phyloP scores from a whole-genome alignment of 1,140 invertebrate genomes.

The Ooceraea biroi region DNA sequence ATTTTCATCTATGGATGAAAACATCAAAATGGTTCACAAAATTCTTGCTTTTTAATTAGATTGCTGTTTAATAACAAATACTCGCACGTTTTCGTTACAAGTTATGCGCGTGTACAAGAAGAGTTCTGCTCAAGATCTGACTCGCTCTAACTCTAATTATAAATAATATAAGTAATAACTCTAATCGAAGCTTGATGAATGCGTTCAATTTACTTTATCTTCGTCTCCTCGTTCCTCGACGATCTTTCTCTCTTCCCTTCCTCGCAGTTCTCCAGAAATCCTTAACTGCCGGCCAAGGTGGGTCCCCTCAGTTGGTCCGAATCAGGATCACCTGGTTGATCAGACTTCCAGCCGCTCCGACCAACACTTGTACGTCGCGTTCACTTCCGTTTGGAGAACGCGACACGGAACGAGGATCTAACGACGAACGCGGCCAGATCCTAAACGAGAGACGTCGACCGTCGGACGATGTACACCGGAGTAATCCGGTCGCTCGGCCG shows the following conservation, averaged over 20 bases:
- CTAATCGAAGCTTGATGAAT: conserved; percentile 15
- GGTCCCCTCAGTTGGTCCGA: conserved; percentile 21
- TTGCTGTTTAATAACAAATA: too few relatives aligned
- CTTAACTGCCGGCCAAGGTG: conserved; percentile 2
- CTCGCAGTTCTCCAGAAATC: neutral
- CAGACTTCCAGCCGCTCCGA: neutral
- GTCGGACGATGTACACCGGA: conserved; percentile 72
- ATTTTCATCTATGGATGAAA: neutral
- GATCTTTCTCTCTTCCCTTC: neutral
- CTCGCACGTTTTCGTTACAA: too few relatives aligned
- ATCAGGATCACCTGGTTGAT: conserved; percentile 19
- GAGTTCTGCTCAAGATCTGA: too few relatives aligned
- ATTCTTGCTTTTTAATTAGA: neutral
- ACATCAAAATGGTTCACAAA: too few relatives aligned
- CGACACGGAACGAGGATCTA: neutral
- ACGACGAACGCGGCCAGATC: neutral
- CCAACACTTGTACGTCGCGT: neutral
- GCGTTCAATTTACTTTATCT: neutral
- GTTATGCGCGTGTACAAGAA: too few relatives aligned
- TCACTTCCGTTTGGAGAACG: neutral
- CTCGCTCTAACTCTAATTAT: too few relatives aligned
- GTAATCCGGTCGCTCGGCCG: conserved; percentile 75
- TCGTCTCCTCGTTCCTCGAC: neutral
- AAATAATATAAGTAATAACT: too few relatives aligned
- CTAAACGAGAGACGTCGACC: conserved; percentile 53